Conservation (phyloP, 2,888 invertebrate genomes). For the Sipha maydis region DNA sequence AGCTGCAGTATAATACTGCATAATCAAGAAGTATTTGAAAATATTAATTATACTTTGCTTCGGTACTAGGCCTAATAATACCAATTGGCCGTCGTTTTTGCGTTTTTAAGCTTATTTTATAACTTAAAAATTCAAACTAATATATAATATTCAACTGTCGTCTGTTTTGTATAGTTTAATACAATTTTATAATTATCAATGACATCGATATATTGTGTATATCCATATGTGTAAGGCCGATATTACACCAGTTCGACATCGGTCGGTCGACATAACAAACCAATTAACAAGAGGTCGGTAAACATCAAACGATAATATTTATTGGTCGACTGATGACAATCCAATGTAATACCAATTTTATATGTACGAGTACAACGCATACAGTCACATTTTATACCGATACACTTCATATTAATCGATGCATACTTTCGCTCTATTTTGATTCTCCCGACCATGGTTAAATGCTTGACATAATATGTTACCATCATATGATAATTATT, state of each 20-base stretch:
- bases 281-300: too few relatives aligned
- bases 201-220: too few relatives aligned
- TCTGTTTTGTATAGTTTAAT: not conserved
- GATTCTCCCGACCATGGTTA: not conserved
- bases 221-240: too few relatives aligned
- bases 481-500: too few relatives aligned
- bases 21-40: not conserved
- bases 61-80: not conserved
- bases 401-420: not conserved
- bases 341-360: too few relatives aligned
- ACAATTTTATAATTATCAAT: constrained; percentile 1
- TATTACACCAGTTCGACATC: too few relatives aligned
- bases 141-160: not conserved
- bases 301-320: too few relatives aligned
- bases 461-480: not conserved
- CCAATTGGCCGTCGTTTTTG: not conserved
- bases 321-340: too few relatives aligned
- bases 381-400: not conserved
- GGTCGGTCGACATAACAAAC: too few relatives aligned
- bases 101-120: not conserved
- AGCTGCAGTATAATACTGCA: not conserved
- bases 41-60: not conserved
- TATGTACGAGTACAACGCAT: too few relatives aligned
- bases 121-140: not conserved
- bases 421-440: not conserved